These are phyloP conservation scores for Mustela nigripes DNA, from an alignment of 2,113 vertebrate genomes.

Conservation along the genomic window DNA sequence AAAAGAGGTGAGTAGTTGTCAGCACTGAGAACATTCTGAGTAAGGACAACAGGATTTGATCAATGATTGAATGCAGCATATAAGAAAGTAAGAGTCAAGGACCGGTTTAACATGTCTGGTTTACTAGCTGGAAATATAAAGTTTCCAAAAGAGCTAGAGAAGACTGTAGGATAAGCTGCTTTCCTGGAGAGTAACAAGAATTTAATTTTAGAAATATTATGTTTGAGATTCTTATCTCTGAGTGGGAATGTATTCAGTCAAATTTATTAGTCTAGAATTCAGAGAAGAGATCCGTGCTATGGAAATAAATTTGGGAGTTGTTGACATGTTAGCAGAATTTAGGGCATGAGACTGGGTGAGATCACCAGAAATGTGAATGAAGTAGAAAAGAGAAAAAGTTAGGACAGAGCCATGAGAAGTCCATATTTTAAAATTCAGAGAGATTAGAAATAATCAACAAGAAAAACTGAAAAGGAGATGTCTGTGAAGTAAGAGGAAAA, in stretches of 20 bases:
- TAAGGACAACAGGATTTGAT: neutral
- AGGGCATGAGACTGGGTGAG: neutral
- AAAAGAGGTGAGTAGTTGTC: neutral
- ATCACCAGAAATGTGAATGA: conserved; percentile 29
- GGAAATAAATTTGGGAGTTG: conserved; percentile 42
- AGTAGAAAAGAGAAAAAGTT: neutral
- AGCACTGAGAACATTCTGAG: neutral
- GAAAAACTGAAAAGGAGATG: neutral
- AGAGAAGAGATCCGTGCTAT: neutral
- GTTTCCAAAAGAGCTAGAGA: neutral
- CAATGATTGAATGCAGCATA: neutral
- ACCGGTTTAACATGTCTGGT: neutral
- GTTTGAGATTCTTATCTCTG: conserved; percentile 6
- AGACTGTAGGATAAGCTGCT: neutral
- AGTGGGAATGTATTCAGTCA: neutral
- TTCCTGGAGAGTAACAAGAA: neutral
- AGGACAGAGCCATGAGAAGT: neutral
- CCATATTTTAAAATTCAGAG: neutral
- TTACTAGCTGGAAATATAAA: neutral
- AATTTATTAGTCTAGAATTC: conserved; percentile 50
- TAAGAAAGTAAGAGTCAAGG: neutral
- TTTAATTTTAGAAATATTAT: conserved; percentile 36
- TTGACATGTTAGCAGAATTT: conserved; percentile 58
- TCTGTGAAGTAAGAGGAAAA: neutral
- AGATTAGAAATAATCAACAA: neutral